A percentile compares a stretch with the other conserved stretches of the same genome.
phyloP scores from a whole-genome alignment of 2,797 vertebrate genomes.

The Enteromius argenteus region DNA sequence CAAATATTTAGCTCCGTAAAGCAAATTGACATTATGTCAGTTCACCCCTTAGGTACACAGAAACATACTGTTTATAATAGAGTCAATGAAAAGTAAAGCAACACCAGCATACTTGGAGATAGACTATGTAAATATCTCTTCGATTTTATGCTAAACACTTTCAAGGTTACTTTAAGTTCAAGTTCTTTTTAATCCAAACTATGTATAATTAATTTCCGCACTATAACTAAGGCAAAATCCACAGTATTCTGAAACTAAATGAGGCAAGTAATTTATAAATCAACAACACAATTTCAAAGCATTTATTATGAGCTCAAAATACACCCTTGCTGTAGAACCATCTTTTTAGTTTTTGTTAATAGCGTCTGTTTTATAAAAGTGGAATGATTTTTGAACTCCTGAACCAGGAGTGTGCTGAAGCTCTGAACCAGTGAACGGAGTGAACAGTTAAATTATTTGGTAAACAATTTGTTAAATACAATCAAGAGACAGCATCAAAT shows the following conservation, averaged over 20 bases:
- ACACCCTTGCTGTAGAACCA: not conserved
- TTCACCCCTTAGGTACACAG: not conserved
- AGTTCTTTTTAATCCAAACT: not conserved
- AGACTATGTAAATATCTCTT: not conserved
- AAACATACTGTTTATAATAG: not conserved
- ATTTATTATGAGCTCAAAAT: conserved; percentile 21
- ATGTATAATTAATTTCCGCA: not conserved
- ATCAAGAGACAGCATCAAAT: not conserved
- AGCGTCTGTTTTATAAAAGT: not conserved
- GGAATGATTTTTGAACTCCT: not conserved
- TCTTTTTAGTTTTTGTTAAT: not conserved
- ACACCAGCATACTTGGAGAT: not conserved
- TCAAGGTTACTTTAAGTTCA: not conserved
- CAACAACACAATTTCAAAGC: not conserved
- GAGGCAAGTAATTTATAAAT: not conserved
- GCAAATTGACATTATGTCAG: not conserved
- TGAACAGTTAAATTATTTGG: not conserved
- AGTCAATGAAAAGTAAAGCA: not conserved
- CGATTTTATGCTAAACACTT: not conserved
- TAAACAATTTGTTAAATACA: not conserved
- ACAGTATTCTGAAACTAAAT: not conserved
- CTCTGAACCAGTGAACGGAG: not conserved
- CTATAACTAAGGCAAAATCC: not conserved
- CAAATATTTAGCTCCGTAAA: not conserved
- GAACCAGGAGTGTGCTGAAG: not conserved